Base-by-base conservation (phyloP, 2,113 vertebrate species). In the Eretmochelys imbricata region DNA sequence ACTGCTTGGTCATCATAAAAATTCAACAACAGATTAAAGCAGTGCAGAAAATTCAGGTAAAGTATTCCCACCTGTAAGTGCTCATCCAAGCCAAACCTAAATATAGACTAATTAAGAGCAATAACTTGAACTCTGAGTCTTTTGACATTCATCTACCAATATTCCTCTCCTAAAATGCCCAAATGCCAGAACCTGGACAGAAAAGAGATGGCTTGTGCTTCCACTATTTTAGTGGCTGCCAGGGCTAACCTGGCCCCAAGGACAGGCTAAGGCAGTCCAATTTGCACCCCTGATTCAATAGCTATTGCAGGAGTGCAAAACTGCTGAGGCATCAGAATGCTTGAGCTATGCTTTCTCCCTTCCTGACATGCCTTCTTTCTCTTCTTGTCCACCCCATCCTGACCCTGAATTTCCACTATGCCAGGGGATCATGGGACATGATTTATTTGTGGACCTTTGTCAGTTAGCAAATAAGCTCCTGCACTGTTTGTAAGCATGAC, bases 381-480 rank as follows among this genome's bases (percentile, higher is more conserved):
- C 62, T 46, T 46, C 75, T 27, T 27, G 12, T 16, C 42, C 38
- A 46, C 42, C 82, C 50, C 59, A 85, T 86, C 80, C 89, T 88
- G 81, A 91, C 93, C 31, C 3, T 0, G 84, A 35, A 54, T 24
- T 94, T 78, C 85, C 91, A 80, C 87, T 89, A 81, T n/a, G 29
- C 65, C 87, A 94, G 72, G 53, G 78, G 24, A 84, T 91, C 50
- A 5, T 10, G 0, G 75, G 90, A 86, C 94, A 82, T 94, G 89
- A 93, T 84, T 78, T 96, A 84, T 94, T 95, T 92, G 84, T 75
- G 79, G 90, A 92, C 96, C 84, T 96, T 89, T 89, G 92, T 95
- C 96, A 97, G 88, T 84, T 80, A 93, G 82, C 84, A 96, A 94
- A 95, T 96, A 97, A 95, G 94, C 79, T 11, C 42, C 88, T 17